Percentiles rank a stretch among this genome's conserved stretches.
Conservation (phyloP, 2,888 invertebrate genomes). For the Erebia ligea region DNA sequence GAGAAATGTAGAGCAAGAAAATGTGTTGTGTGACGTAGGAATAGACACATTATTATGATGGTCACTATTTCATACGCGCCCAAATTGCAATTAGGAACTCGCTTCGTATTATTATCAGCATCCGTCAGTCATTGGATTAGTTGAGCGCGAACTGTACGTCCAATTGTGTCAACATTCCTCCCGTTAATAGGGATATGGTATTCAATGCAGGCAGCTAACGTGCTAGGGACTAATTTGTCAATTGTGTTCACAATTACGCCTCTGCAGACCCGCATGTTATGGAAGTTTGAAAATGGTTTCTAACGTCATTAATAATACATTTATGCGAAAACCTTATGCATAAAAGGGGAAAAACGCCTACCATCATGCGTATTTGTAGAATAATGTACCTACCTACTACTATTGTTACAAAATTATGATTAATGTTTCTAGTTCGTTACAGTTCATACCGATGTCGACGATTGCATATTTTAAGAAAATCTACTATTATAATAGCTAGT, state of each 20-base stretch:
- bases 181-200: constrained; percentile 41
- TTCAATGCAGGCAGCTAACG: constrained; percentile 39
- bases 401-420: not conserved
- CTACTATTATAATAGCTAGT: not conserved
- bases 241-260: constrained; percentile 35
- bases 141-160: constrained; percentile 24
- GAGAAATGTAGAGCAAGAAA: not conserved
- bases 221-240: constrained; percentile 39
- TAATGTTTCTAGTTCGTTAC: constrained; percentile 1
- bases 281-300: constrained; percentile 23
- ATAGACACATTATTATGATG: not conserved
- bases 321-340: constrained; percentile 19
- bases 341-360: not conserved
- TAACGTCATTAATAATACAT: constrained; percentile 18
- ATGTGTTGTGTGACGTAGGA: not conserved
- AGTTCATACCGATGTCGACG: not conserved
- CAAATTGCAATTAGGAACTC: constrained; percentile 16
- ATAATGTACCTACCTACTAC: not conserved
- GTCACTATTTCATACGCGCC: constrained; percentile 1
- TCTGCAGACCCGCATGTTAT: constrained; percentile 22
- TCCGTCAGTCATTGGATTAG: constrained; percentile 34
- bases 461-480: not conserved
- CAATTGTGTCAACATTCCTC: constrained; percentile 39
- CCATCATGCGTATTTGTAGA: not conserved
- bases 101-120: constrained; percentile 27